These are phyloP conservation scores for Dendropsophus ebraccatus DNA, from an alignment of 2,113 vertebrate species.

Conservation along the genomic window DNA sequence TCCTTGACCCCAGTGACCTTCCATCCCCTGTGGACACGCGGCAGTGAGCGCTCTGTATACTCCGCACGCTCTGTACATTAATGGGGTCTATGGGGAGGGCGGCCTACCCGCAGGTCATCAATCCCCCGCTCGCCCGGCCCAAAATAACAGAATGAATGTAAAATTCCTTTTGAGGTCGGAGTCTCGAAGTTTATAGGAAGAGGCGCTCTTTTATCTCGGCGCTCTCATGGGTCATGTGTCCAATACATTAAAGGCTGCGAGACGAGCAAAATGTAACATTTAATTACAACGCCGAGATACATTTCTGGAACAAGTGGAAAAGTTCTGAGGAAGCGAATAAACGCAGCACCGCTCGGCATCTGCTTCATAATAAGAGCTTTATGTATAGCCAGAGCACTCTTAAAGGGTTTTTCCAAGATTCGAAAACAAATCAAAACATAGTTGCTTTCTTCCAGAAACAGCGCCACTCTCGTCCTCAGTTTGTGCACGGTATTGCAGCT, in stretches of 20 bases:
- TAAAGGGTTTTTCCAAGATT: too few species aligned
- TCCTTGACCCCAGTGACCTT: background rate
- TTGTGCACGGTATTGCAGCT: too few species aligned
- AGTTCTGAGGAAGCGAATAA: background rate
- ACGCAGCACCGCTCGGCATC: background rate
- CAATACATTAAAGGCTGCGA: background rate
- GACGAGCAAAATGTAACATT: background rate
- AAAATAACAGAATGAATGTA: background rate
- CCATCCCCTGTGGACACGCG: background rate
- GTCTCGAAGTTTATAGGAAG: background rate
- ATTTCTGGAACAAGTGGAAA: background rate
- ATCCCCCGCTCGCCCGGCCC: background rate
- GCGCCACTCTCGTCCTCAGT: too few species aligned
- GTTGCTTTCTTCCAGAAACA: too few species aligned
- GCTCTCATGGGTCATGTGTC: conserved; percentile 19
- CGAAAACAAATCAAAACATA: too few species aligned
- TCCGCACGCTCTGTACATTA: too few species aligned
- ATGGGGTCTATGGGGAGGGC: conserved; percentile 18
- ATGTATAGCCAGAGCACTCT: too few species aligned
- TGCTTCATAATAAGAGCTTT: background rate
- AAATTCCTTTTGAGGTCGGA: conserved; percentile 27
- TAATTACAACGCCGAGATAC: background rate
- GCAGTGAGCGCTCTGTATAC: background rate
- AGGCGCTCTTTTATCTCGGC: background rate
- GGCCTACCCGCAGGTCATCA: background rate